These are phyloP conservation scores for Sus cebifrons DNA, from an alignment of 2,797 vertebrate species.

Conservation along the genomic window DNA sequence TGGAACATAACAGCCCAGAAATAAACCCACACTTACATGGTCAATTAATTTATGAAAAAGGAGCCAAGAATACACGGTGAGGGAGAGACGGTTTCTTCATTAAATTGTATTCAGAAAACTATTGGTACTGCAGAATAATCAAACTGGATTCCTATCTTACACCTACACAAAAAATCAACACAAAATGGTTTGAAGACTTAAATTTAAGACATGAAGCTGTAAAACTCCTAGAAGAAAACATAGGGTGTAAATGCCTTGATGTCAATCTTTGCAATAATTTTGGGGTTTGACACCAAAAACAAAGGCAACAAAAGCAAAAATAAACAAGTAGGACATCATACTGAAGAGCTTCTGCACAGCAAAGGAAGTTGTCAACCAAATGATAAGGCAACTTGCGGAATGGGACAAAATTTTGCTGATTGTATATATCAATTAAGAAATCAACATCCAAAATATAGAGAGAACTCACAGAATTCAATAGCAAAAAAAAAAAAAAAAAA, in stretches of 20 bases:
- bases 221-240: neutral
- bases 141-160: neutral
- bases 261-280: neutral
- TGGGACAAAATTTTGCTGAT: neutral
- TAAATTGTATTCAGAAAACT: neutral
- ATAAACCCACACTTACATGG: neutral
- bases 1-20: neutral
- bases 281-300: neutral
- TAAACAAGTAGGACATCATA: neutral
- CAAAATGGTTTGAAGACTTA: neutral
- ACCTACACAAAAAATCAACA: neutral
- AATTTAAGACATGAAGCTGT: neutral
- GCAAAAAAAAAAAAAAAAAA: neutral
- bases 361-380: neutral
- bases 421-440: neutral
- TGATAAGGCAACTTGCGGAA: neutral
- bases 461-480: neutral
- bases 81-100: neutral
- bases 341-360: neutral
- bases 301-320: neutral
- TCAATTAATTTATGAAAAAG: neutral
- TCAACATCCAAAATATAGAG: neutral
- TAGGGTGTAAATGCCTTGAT: neutral
- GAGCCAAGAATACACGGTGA: neutral
- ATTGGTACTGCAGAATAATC: neutral